phyloP scores from a whole-genome alignment of 2,113 vertebrate genomes.

The Chlorodrepanis virens region DNA sequence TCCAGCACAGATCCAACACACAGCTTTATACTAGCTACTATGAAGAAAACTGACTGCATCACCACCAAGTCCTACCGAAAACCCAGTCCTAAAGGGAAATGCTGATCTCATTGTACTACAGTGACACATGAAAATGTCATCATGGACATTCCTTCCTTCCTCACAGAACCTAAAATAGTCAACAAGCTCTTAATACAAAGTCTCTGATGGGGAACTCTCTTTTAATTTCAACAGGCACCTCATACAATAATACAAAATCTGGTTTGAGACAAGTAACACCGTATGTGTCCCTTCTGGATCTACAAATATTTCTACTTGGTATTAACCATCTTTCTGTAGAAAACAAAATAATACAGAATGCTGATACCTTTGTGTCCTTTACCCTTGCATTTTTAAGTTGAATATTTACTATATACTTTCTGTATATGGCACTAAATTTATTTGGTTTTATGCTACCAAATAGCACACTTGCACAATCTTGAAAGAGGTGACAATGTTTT shows the following conservation, averaged over 20 bases:
- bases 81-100: neutral
- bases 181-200: neutral
- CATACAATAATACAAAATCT: neutral
- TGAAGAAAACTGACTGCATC: neutral
- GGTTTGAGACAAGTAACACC: neutral
- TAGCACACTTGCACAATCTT: neutral
- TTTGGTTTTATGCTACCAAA: neutral
- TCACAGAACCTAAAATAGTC: neutral
- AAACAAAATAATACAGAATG: neutral
- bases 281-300: neutral
- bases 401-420: neutral
- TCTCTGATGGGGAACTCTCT: neutral
- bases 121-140: neutral
- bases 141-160: neutral
- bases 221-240: neutral
- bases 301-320: neutral
- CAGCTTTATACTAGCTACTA: neutral
- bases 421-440: neutral
- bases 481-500: neutral
- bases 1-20: neutral
- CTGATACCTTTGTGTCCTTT: neutral
- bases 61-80: neutral
- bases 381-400: neutral
- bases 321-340: neutral
- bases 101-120: neutral